A percentile compares a stretch with the other conserved stretches of the same genome.
Conservation (phyloP, 2,888 invertebrate genomes). For the Ophioninae sp. region DNA sequence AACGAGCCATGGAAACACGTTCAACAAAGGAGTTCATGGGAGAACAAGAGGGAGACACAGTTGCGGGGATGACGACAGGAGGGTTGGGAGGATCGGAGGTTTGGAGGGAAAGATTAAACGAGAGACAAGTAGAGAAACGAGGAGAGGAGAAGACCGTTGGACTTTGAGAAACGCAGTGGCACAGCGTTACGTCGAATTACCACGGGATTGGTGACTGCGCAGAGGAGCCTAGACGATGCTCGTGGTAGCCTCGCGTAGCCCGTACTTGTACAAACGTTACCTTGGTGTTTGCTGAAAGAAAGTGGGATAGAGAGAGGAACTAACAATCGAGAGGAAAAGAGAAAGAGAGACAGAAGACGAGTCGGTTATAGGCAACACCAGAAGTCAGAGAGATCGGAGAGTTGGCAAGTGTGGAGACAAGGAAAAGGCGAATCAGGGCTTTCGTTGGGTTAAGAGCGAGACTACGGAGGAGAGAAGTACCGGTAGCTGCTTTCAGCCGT, state of each 20-base stretch:
- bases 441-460: slow-evolving; percentile 56
- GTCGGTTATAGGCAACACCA: slow-evolving; percentile 20
- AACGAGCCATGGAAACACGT: slow-evolving; percentile 53
- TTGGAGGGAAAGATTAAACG: slow-evolving; percentile 47
- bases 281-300: background rate
- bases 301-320: background rate
- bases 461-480: slow-evolving; percentile 39
- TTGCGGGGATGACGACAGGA: background rate
- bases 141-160: slow-evolving; percentile 20
- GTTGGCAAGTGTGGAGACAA: slow-evolving; percentile 23
- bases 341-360: background rate
- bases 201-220: slow-evolving; percentile 39
- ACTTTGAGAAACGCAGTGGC: slow-evolving; percentile 44
- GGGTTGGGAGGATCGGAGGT: too few species aligned
- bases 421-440: slow-evolving; percentile 48
- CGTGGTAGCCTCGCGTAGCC: background rate
- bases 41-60: background rate
- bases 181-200: slow-evolving; percentile 62
- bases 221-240: slow-evolving; percentile 25
- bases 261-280: slow-evolving; percentile 24
- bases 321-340: background rate
- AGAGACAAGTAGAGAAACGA: slow-evolving; percentile 30
- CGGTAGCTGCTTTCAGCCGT: slow-evolving; percentile 62
- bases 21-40: slow-evolving; percentile 4
- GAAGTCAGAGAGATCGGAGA: slow-evolving; percentile 33